These are phyloP conservation scores for Galleria mellonella DNA, from an alignment of 1,140 invertebrate species.

Conservation along the genomic window DNA sequence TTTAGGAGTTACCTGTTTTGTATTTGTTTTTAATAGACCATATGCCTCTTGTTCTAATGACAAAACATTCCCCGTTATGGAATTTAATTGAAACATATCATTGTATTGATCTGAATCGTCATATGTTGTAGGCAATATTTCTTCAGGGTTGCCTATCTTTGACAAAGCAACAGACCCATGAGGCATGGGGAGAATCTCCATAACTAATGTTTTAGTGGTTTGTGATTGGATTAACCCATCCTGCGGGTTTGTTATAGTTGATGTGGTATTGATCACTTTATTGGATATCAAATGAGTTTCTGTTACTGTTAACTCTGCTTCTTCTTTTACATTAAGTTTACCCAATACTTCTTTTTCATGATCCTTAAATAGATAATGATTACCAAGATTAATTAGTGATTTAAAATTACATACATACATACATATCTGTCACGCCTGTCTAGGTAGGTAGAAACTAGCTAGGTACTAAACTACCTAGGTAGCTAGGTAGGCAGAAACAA, in stretches of 20 bases:
- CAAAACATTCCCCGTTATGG: conserved; percentile 57
- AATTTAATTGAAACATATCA: conserved; percentile 54
- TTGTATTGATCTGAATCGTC: conserved; percentile 12
- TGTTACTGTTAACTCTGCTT: conserved; percentile 44
- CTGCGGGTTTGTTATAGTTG: conserved; percentile 40
- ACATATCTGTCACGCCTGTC: too few species aligned
- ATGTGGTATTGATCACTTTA: conserved; percentile 55
- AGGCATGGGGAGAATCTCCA: conserved; percentile 54
- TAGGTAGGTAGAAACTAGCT: too few species aligned
- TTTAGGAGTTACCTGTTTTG: conserved; percentile 10
- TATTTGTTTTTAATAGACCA: conserved; percentile 41
- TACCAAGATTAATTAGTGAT: neutral
- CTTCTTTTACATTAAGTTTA: conserved; percentile 38
- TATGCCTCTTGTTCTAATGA: conserved; percentile 60
- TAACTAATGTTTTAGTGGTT: conserved; percentile 52
- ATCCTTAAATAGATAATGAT: conserved; percentile 14
- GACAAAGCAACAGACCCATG: conserved; percentile 17
- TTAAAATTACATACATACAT: neutral
- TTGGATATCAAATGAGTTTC: conserved; percentile 62
- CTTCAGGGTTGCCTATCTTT: conserved; percentile 47
- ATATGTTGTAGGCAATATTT: conserved; percentile 45
- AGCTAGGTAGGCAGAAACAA: too few species aligned
- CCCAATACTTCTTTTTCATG: conserved; percentile 19
- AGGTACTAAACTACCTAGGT: too few species aligned
- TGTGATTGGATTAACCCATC: conserved; percentile 41